Evolutionary conservation across 92 coral and sea anemone species (phyloP), one percentile per base, ranked within the genome.

Genomic region (Pocillopora grandis): DNA sequence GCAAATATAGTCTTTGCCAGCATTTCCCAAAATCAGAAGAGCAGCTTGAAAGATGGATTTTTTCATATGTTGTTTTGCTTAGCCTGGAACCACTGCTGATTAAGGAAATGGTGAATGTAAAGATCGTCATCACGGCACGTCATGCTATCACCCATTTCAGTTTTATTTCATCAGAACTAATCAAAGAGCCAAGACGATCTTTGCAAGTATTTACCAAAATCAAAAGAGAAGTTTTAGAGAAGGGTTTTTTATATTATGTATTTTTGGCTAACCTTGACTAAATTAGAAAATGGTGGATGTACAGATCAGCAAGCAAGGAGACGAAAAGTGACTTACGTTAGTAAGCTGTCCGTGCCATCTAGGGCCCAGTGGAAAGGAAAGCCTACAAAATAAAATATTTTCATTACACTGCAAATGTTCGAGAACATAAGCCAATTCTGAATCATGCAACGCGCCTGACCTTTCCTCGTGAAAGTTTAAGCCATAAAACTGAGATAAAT

Each of bases 361-460:
- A 74, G 62, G 12, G 11, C 21, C 78, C 78, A 74, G 64, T 74
- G 78, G 31, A 52, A 52, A 18, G 61, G 60, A 17, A 74, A 74
- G 1, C 37, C 78, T 74, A 17, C 56, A 55, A 74, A 19, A 13
- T 42, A 72, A 37, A 72, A 74, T n/a, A 76, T 3, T 57, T 81
- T 19, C 71, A 76, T 42, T 42, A 42, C 52, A 42, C 52, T 42
- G 8, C 52, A 42, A 42, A 42, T 42, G 52, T 42, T 42, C 52
- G 5, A 3, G 52, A 42, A 42, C 52, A 42, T 42, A 3, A 42
- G 52, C 52, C 8, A 42, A 42, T 42, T 42, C 52, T 42, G 52
- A 42, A 42, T 7, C 8, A 42, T 42, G 8, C 52, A 42, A 42
- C 52, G 52, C 52, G 5, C 52, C 8, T 3, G 52, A 42, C 52